These are phyloP conservation scores for Hystrix brachyura DNA, from an alignment of 2,113 vertebrate species.

Conservation along the genomic window DNA sequence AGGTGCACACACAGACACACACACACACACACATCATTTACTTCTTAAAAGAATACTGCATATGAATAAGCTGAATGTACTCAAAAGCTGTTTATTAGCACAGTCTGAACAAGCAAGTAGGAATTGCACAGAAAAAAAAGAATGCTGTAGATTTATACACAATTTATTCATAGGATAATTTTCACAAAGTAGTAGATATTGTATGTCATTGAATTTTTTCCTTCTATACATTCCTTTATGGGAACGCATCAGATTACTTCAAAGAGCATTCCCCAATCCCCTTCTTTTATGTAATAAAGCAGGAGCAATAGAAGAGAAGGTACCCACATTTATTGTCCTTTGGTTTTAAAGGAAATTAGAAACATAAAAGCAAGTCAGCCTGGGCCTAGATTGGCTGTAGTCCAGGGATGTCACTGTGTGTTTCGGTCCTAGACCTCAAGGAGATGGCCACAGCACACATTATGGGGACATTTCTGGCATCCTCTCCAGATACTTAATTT, in stretches of 20 bases:
- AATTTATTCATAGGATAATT: not conserved
- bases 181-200: not conserved
- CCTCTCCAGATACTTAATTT: not conserved
- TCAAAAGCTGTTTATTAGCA: not conserved
- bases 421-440: not conserved
- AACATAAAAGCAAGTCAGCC: not conserved
- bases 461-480: not conserved
- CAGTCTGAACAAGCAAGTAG: not conserved
- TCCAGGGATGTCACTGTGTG: not conserved
- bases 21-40: not conserved
- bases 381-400: not conserved
- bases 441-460: not conserved
- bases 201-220: not conserved
- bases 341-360: not conserved
- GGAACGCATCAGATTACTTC: not conserved
- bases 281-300: not conserved
- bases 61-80: not conserved
- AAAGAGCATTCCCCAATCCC: not conserved
- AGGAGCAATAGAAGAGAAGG: too few species aligned
- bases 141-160: not conserved
- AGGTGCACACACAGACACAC: not conserved
- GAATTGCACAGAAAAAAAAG: not conserved
- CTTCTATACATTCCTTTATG: not conserved
- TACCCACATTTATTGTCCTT: not conserved
- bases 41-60: not conserved